Conservation (phyloP, 2,888 invertebrate genomes). For the Ptychoptera albimana region DNA sequence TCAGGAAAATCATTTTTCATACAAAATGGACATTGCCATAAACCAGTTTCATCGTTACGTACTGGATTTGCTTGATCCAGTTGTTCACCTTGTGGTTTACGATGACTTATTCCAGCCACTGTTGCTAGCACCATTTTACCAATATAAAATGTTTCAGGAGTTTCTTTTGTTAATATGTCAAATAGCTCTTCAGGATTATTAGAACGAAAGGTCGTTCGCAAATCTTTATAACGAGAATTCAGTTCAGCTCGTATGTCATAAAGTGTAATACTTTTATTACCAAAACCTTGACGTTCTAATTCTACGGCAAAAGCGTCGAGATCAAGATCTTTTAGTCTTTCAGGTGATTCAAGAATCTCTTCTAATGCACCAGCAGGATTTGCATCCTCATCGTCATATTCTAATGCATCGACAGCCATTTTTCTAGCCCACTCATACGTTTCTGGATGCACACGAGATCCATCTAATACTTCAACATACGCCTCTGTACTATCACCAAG, state of each 20-base stretch:
- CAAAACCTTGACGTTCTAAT: slow-evolving; percentile 77
- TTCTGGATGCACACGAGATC: slow-evolving; percentile 96
- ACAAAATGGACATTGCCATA: slow-evolving; percentile 98
- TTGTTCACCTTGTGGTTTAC: slow-evolving; percentile 84
- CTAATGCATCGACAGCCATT: slow-evolving; percentile 98
- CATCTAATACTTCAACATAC: slow-evolving; percentile 90
- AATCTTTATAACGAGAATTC: slow-evolving; percentile 84
- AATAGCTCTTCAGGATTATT: slow-evolving; percentile 79
- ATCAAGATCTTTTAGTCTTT: slow-evolving; percentile 87
- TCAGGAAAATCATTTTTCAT: slow-evolving; percentile 91
- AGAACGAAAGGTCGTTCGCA: slow-evolving; percentile 59
- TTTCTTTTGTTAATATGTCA: slow-evolving; percentile 91
- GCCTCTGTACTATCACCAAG: slow-evolving; percentile 88
- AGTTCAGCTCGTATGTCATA: slow-evolving; percentile 95
- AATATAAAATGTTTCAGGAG: slow-evolving; percentile 83
- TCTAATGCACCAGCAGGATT: slow-evolving; percentile 95
- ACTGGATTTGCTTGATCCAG: slow-evolving; percentile 92
- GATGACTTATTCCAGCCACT: slow-evolving; percentile 67
- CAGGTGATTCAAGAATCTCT: slow-evolving; percentile 91
- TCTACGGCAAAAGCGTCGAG: slow-evolving; percentile 97
- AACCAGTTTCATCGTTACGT: slow-evolving; percentile 80
- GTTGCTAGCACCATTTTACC: slow-evolving; percentile 71
- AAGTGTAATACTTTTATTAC: slow-evolving; percentile 82
- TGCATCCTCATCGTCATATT: slow-evolving; percentile 93
- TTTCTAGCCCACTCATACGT: slow-evolving; percentile 99